Percentiles rank a stretch among this genome's conserved stretches.
Conservation (phyloP, 2,888 invertebrate species). For the Lepeophtheirus nordmannii region DNA sequence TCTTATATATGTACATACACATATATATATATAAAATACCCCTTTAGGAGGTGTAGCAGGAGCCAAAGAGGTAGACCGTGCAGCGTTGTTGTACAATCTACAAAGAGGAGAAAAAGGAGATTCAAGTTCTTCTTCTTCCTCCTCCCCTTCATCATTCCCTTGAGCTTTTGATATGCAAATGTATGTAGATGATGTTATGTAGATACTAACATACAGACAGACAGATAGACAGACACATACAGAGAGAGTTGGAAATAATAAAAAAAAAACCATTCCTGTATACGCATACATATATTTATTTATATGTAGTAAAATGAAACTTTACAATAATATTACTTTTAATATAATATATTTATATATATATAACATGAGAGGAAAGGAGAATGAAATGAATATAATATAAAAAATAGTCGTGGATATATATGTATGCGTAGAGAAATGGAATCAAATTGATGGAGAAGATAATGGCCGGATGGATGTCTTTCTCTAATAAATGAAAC, state of each 20-base stretch:
- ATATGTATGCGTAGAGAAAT: background rate
- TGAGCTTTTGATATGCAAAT: constrained; percentile 8
- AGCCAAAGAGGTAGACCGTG: too few relatives aligned
- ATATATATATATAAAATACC: too few relatives aligned
- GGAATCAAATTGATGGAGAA: too few relatives aligned
- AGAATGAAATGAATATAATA: constrained; percentile 5
- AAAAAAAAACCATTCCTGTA: background rate
- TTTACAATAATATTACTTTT: background rate
- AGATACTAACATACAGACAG: constrained; percentile 9
- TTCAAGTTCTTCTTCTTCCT: background rate
- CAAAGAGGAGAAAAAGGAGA: background rate
- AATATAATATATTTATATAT: background rate
- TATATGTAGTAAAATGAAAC: constrained; percentile 10
- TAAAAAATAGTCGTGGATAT: background rate
- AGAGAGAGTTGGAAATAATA: background rate
- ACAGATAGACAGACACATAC: background rate
- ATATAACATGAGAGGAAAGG: background rate
- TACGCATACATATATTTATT: constrained; percentile 15
- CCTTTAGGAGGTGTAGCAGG: too few relatives aligned
- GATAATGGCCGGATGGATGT: too few relatives aligned
- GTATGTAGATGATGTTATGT: background rate
- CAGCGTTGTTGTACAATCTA: too few relatives aligned
- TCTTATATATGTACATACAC: too few relatives aligned
- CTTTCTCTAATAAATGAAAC: too few relatives aligned
- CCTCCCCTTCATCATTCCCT: constrained; percentile 7